Percentiles rank a stretch among this genome's conserved stretches.
Evolutionary conservation across 2,797 vertebrate species (phyloP).

Genomic region (Iguana delicatissima): DNA sequence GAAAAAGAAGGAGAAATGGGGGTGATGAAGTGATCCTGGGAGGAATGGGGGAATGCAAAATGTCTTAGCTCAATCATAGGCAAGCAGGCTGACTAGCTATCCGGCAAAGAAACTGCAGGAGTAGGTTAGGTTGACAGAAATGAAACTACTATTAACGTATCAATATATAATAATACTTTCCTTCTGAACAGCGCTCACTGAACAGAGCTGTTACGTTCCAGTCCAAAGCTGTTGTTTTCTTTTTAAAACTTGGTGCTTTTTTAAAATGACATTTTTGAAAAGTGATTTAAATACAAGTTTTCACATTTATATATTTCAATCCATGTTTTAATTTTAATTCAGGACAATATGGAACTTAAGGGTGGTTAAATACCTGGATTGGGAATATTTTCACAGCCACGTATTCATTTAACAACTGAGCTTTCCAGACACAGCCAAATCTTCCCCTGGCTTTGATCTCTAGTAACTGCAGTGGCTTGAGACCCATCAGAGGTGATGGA

Average conservation of each 20-base stretch:
- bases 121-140: too few relatives aligned
- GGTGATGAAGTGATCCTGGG: too few relatives aligned
- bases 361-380: slow-evolving; percentile 86
- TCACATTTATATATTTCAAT: not conserved
- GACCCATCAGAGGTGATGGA: slow-evolving; percentile 91
- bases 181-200: not conserved
- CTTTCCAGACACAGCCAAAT: slow-evolving; percentile 98
- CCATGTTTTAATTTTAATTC: not conserved
- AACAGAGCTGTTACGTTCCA: not conserved
- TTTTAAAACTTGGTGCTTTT: not conserved
- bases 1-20: too few relatives aligned
- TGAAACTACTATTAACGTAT: too few relatives aligned
- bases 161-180: not conserved
- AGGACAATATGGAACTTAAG: not conserved
- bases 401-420: slow-evolving; percentile 92
- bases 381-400: slow-evolving; percentile 99
- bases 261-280: not conserved
- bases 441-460: slow-evolving; percentile 97
- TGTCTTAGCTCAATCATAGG: too few relatives aligned
- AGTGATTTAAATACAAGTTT: too few relatives aligned
- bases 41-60: too few relatives aligned
- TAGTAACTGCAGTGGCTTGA: slow-evolving; percentile 94
- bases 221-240: not conserved
- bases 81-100: too few relatives aligned
- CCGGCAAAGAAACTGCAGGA: too few relatives aligned